Conservation (phyloP, 2,113 vertebrate species). For the Prunella fulvescens region DNA sequence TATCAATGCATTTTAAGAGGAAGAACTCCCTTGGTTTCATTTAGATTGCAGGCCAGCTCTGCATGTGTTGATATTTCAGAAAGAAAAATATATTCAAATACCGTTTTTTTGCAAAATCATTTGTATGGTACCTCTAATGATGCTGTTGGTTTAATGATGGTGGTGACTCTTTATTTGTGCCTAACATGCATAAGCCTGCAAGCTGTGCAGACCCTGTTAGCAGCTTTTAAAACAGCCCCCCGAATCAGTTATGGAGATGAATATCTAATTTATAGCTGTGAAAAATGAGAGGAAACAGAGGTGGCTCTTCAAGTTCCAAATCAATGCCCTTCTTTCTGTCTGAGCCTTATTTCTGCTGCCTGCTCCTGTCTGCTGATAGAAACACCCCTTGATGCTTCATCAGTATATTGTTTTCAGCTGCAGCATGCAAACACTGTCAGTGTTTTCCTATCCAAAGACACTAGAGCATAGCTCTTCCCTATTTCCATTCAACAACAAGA, state of each 20-base stretch:
- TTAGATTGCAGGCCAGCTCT: not conserved
- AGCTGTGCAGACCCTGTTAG: not conserved
- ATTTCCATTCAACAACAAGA: not conserved
- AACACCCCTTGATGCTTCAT: not conserved
- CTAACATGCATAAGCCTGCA: not conserved
- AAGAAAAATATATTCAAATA: not conserved
- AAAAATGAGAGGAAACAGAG: not conserved
- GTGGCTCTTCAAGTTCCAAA: not conserved
- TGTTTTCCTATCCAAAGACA: not conserved
- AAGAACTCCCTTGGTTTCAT: not conserved
- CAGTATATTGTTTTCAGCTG: not conserved
- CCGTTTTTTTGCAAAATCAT: rapidly evolving
- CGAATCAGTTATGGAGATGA: not conserved
- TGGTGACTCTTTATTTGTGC: not conserved
- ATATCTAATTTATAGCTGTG: not conserved
- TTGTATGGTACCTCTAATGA: not conserved
- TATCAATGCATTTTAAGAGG: not conserved
- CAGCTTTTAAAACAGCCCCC: not conserved
- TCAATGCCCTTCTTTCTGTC: not conserved
- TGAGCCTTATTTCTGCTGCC: not conserved
- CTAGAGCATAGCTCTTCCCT: not conserved
- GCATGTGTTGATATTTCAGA: not conserved
- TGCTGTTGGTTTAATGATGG: not conserved
- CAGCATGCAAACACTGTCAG: not conserved
- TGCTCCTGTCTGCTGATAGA: not conserved